phyloP scores from a whole-genome alignment of 2,113 vertebrate genomes.

The Archocentrus centrarchus region DNA sequence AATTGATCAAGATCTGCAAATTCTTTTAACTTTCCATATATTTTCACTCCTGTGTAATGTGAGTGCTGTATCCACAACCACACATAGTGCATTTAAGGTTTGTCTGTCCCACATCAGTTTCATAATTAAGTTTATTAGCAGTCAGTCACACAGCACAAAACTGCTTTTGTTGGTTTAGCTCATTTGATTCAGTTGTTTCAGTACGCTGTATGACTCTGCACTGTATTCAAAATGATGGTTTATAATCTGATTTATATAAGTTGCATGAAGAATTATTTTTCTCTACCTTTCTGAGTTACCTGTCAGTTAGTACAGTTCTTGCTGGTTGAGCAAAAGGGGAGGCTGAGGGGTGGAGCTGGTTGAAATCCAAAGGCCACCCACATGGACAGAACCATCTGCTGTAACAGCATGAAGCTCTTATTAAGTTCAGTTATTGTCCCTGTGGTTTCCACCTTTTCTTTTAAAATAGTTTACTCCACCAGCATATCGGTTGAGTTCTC shows the following conservation, averaged over 20 bases:
- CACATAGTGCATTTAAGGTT: background rate
- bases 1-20: background rate
- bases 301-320: background rate
- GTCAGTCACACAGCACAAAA: background rate
- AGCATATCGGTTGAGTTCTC: background rate
- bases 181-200: background rate
- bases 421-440: no score
- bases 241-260: background rate
- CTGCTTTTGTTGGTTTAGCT: background rate
- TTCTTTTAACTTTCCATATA: background rate
- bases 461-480: background rate
- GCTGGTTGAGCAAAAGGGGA: background rate
- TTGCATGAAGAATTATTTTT: background rate
- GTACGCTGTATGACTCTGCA: background rate
- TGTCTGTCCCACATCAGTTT: background rate
- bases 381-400: constrained; percentile 1
- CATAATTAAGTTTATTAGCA: background rate
- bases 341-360: background rate
- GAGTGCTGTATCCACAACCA: background rate
- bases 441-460: no score
- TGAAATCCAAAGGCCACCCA: constrained; percentile 3
- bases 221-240: background rate
- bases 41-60: background rate
- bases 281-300: background rate
- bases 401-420: background rate